Percentiles rank a stretch among this genome's conserved stretches.
phyloP scores from a whole-genome alignment of 1,140 invertebrate genomes.

The Drosophila rufa region DNA sequence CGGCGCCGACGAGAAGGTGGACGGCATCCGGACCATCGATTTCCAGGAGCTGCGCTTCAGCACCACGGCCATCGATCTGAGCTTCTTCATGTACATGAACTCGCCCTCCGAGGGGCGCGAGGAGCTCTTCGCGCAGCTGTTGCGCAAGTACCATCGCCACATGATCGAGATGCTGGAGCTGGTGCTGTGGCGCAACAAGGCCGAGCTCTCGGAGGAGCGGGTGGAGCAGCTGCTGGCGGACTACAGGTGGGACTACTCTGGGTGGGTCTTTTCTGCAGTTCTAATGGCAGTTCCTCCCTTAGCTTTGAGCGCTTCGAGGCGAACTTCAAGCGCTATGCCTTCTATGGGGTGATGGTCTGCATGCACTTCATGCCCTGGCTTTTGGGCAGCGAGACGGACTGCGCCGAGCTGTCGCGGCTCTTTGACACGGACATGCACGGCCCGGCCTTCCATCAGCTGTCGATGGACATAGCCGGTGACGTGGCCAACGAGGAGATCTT shows the following conservation, averaged over 20 bases:
- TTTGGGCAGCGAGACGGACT: conserved; percentile 60
- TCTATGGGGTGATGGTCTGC: conserved; percentile 75
- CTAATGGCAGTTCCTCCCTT: not conserved
- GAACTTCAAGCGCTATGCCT: conserved; percentile 75
- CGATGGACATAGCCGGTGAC: conserved; percentile 69
- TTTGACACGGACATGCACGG: conserved; percentile 75
- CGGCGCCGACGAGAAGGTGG: conserved; percentile 36
- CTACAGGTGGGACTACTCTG: conserved; percentile 45
- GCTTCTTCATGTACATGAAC: conserved; percentile 83
- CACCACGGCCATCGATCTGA: conserved; percentile 69
- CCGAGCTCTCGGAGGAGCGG: conserved; percentile 36
- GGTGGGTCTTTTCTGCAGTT: too few relatives aligned
- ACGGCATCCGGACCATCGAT: conserved; percentile 75
- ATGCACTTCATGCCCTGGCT: conserved; percentile 82
- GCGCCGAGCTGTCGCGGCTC: conserved; percentile 58
- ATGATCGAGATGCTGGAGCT: conserved; percentile 66
- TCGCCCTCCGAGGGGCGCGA: conserved; percentile 39
- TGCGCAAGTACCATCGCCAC: conserved; percentile 44
- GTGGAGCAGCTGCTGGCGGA: conserved; percentile 44
- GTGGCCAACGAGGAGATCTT: conserved; percentile 67
- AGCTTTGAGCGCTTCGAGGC: conserved; percentile 67
- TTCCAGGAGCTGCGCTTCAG: conserved; percentile 81
- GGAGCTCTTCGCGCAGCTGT: conserved; percentile 28
- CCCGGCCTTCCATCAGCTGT: conserved; percentile 59
- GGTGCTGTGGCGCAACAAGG: conserved; percentile 59